A percentile compares a stretch with the other conserved stretches of the same genome.
These are phyloP conservation scores for Acronicta psi DNA, from an alignment of 2,888 invertebrate species.

Conservation along the genomic window DNA sequence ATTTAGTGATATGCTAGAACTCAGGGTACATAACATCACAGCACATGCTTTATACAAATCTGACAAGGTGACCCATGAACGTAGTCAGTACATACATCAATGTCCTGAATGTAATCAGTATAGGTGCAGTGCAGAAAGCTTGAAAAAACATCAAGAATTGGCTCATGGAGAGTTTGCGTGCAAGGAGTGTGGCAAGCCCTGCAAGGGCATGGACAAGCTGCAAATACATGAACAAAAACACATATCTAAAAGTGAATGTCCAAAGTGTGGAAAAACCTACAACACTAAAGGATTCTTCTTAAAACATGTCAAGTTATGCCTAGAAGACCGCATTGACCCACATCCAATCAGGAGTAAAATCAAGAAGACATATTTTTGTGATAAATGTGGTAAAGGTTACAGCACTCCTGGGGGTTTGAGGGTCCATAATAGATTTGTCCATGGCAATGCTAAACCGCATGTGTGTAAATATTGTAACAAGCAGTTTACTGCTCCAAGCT, in stretches of 20 bases:
- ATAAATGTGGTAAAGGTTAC: slow-evolving; percentile 78
- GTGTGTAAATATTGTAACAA: slow-evolving; percentile 78
- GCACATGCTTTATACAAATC: slow-evolving; percentile 66
- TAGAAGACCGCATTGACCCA: slow-evolving; percentile 73
- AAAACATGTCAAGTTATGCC: slow-evolving; percentile 78
- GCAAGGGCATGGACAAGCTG: slow-evolving; percentile 70
- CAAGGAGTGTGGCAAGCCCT: slow-evolving; percentile 79
- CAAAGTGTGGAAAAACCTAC: slow-evolving; percentile 81
- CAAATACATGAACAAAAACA: slow-evolving; percentile 77
- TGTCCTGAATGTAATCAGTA: slow-evolving; percentile 69
- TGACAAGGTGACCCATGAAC: slow-evolving; percentile 63
- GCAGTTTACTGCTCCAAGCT: slow-evolving; percentile 83
- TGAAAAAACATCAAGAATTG: slow-evolving; percentile 68
- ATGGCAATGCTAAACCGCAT: slow-evolving; percentile 80
- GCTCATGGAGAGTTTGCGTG: slow-evolving; percentile 71
- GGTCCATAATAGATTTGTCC: slow-evolving; percentile 79
- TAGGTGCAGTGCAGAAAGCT: slow-evolving; percentile 65
- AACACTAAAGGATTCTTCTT: slow-evolving; percentile 75
- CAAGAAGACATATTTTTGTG: slow-evolving; percentile 70
- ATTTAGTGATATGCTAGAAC: slow-evolving; percentile 60
- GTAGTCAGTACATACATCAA: slow-evolving; percentile 59
- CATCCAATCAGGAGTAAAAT: slow-evolving; percentile 77
- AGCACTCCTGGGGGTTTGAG: slow-evolving; percentile 79
- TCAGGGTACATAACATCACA: slow-evolving; percentile 67
- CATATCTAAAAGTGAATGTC: slow-evolving; percentile 71